Evolutionary conservation across 2,113 vertebrate species (phyloP).

Genomic region (Pipa parva): DNA sequence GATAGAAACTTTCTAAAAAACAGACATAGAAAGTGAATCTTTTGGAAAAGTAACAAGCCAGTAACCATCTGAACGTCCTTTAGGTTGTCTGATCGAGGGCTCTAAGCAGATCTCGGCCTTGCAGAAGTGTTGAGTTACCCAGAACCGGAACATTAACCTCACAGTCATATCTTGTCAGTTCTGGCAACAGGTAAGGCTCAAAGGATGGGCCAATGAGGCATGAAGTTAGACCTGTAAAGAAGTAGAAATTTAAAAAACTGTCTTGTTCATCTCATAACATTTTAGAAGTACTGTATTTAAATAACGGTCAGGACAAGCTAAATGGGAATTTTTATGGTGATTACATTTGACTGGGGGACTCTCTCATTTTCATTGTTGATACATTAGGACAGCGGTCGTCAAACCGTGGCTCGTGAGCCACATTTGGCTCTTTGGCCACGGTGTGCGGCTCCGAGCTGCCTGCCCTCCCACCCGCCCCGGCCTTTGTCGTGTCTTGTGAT

Average conservation of each 20-base stretch:
- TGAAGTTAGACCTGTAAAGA: conserved; percentile 73
- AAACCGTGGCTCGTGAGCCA: no score
- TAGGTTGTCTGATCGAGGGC: conserved; percentile 92
- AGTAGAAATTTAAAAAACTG: neutral
- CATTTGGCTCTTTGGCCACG: no score
- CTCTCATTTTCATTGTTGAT: no score
- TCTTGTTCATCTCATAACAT: no score
- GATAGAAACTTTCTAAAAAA: conserved; percentile 68
- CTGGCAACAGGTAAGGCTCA: conserved; percentile 78
- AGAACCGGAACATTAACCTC: conserved; percentile 91
- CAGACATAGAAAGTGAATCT: conserved; percentile 60
- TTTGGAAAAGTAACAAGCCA: conserved; percentile 48
- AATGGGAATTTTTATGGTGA: no score
- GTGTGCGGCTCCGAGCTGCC: no score
- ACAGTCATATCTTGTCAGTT: conserved; percentile 95
- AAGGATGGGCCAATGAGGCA: conserved; percentile 81
- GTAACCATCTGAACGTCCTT: conserved; percentile 17
- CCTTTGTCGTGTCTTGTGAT: no score
- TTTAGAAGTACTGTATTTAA: no score
- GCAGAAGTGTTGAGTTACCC: conserved; percentile 85
- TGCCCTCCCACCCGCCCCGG: no score
- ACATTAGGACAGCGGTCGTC: no score
- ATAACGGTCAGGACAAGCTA: no score
- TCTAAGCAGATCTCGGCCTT: conserved; percentile 87
- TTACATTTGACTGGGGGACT: no score